These are phyloP conservation scores for Megalonaias nervosa DNA, from an alignment of 1,140 invertebrate species.

Conservation along the genomic window DNA sequence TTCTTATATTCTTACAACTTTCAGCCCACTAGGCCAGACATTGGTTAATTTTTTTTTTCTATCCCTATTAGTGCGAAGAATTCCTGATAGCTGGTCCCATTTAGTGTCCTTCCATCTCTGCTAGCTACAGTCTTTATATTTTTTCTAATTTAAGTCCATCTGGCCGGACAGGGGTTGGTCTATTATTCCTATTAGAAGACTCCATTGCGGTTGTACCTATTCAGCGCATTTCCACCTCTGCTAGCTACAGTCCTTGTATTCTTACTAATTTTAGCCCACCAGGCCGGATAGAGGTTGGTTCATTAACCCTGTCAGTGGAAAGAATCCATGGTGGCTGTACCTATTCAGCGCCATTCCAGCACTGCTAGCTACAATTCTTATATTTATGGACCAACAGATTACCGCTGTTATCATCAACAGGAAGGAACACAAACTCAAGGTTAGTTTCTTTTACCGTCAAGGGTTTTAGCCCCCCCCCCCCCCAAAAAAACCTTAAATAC, in stretches of 20 bases:
- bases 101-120: conserved; percentile 90
- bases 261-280: conserved; percentile 70
- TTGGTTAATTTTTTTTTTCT: conserved; percentile 90
- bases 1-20: conserved; percentile 84
- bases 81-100: conserved; percentile 87
- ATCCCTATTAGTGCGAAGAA: conserved; percentile 85
- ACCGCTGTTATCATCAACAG: conserved; percentile 98
- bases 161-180: conserved; percentile 86
- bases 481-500: not conserved
- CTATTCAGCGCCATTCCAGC: conserved; percentile 90
- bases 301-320: conserved; percentile 85
- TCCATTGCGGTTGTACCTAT: conserved; percentile 87
- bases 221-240: conserved; percentile 90
- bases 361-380: conserved; percentile 93
- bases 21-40: conserved; percentile 76
- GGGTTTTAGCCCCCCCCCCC: not conserved
- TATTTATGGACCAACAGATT: conserved; percentile 99
- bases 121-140: conserved; percentile 97
- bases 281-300: conserved; percentile 86
- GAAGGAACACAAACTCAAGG: conserved; percentile 47
- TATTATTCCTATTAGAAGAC: conserved; percentile 90
- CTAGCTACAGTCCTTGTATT: conserved; percentile 97
- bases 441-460: conserved; percentile 2
- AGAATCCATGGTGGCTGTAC: conserved; percentile 89
- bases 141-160: conserved; percentile 70